Conservation (phyloP, 2,113 vertebrate genomes). For the Atherinomorus stipes region DNA sequence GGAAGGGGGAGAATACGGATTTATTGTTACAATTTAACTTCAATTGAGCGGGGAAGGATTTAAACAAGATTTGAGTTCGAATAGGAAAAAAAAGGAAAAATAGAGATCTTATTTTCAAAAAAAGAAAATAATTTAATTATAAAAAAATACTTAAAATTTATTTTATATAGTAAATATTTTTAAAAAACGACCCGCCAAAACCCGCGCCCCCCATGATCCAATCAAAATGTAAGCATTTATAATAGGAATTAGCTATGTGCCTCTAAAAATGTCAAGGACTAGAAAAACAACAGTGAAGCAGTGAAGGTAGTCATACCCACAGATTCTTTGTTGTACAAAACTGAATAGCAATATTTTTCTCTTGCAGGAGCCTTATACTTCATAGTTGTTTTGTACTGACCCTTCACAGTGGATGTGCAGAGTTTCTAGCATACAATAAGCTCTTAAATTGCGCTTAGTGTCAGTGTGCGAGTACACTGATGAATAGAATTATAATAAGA, state of each 20-base stretch:
- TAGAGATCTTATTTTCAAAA: neutral
- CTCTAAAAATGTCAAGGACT: conserved; percentile 58
- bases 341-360: conserved; percentile 38
- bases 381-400: conserved; percentile 35
- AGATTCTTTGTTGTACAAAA: conserved; percentile 19
- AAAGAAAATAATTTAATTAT: too few relatives aligned
- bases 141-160: too few relatives aligned
- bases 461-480: conserved; percentile 28
- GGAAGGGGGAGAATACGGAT: too few relatives aligned
- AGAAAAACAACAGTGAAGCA: conserved; percentile 4
- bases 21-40: too few relatives aligned
- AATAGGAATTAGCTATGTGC: neutral
- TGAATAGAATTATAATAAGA: conserved; percentile 51
- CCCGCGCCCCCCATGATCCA: neutral
- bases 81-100: too few relatives aligned
- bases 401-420: conserved; percentile 28
- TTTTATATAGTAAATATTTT: too few relatives aligned
- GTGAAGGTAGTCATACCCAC: conserved; percentile 8
- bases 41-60: too few relatives aligned
- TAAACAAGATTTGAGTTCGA: too few relatives aligned
- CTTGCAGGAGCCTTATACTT: conserved; percentile 33
- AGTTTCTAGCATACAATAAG: conserved; percentile 34
- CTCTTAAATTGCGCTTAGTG: conserved; percentile 42
- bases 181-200: too few relatives aligned
- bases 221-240: conserved; percentile 2